Percentiles rank a stretch among this genome's conserved stretches.
phyloP scores from a whole-genome alignment of 1,140 invertebrate genomes.

The Bombus sylvicola region DNA sequence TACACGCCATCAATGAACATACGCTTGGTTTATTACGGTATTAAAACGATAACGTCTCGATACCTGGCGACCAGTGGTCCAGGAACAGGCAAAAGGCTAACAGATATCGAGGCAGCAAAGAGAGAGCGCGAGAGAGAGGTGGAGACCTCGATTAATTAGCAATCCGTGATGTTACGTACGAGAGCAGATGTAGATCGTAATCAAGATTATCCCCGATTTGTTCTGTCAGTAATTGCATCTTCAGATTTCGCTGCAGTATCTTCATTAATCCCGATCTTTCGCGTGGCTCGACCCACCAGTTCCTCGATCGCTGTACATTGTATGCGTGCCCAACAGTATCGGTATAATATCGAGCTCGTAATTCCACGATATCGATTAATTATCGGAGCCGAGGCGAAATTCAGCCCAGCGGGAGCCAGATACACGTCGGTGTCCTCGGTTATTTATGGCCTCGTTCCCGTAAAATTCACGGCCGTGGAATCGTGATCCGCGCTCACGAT shows the following conservation, averaged over 20 bases:
- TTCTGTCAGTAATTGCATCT: slow-evolving; percentile 57
- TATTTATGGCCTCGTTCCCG: slow-evolving; percentile 39
- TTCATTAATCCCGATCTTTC: slow-evolving; percentile 47
- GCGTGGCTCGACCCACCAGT: not conserved
- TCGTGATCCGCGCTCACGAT: not conserved
- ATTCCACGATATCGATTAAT: slow-evolving; percentile 49
- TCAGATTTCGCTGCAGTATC: slow-evolving; percentile 46
- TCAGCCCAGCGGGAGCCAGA: slow-evolving; percentile 18
- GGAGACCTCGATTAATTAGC: slow-evolving; percentile 30
- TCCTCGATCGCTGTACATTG: not conserved
- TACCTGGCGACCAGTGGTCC: not conserved
- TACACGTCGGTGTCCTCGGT: slow-evolving; percentile 6
- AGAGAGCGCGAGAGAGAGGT: not conserved
- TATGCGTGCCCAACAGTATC: not conserved
- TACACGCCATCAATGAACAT: slow-evolving; percentile 25
- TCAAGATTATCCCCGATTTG: slow-evolving; percentile 56
- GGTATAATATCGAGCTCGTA: slow-evolving; percentile 30
- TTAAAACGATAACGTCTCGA: slow-evolving; percentile 46
- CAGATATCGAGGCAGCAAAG: not conserved
- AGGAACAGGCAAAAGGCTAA: not conserved
- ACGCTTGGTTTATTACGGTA: slow-evolving; percentile 58
- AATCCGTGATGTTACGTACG: slow-evolving; percentile 40
- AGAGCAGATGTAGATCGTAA: slow-evolving; percentile 52
- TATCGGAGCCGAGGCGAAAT: slow-evolving; percentile 31
- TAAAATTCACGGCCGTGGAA: slow-evolving; percentile 30